phyloP scores from a whole-genome alignment of 1,140 invertebrate genomes.

The Acromyrmex heyeri region DNA sequence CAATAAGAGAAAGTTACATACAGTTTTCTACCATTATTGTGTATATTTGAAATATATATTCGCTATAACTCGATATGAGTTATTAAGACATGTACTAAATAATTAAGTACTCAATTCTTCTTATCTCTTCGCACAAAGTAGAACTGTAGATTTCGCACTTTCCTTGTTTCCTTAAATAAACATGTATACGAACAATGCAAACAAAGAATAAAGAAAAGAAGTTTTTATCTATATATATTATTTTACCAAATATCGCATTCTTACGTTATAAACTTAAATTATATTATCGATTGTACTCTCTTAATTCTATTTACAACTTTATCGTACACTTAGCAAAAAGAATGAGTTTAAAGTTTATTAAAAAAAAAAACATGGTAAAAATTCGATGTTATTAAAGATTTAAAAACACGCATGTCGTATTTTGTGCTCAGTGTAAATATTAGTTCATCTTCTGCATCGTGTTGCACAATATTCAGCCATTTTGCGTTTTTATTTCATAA shows the following conservation, averaged over 20 bases:
- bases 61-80: constrained; percentile 6
- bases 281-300: background rate
- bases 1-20: background rate
- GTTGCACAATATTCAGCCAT: background rate
- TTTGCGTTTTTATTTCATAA: background rate
- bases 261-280: constrained; percentile 13
- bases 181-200: background rate
- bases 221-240: constrained; percentile 6
- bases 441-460: background rate
- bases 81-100: constrained; percentile 26
- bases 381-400: constrained; percentile 3
- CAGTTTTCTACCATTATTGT: background rate
- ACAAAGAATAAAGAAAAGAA: background rate
- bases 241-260: constrained; percentile 8
- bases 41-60: background rate
- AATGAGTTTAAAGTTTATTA: background rate
- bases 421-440: background rate
- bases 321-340: background rate
- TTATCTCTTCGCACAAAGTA: constrained; percentile 1
- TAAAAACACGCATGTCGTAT: background rate
- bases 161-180: constrained; percentile 16
- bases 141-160: constrained; percentile 14
- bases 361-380: constrained; percentile 9
- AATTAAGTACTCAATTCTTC: background rate
- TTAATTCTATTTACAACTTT: background rate